These are phyloP conservation scores for Vireo altiloquus DNA, from an alignment of 2,113 vertebrate genomes.

Conservation along the genomic window DNA sequence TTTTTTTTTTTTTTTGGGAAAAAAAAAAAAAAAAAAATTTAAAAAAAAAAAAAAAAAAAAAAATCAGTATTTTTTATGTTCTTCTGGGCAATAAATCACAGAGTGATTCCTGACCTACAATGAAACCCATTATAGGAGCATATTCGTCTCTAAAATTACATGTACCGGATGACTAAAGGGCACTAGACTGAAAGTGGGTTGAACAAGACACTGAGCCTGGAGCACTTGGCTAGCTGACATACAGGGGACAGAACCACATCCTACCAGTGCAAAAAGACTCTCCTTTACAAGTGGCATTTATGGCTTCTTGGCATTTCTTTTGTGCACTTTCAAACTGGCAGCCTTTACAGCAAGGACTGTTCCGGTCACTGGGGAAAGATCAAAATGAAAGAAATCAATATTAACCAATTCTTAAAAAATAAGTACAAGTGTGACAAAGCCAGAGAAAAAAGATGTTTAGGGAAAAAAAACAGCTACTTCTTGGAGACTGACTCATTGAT, in stretches of 20 bases:
- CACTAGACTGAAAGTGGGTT: not conserved
- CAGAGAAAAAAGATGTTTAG: not conserved
- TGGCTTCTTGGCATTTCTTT: constrained; percentile 91
- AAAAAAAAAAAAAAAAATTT: not conserved
- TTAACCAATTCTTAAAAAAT: not conserved
- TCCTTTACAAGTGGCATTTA: constrained; percentile 93
- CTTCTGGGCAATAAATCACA: not conserved
- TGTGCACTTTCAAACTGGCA: constrained; percentile 84
- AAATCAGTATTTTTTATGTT: not conserved
- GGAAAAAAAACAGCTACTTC: not conserved
- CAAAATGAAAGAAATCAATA: not conserved
- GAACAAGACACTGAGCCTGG: not conserved
- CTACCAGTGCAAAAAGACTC: constrained; percentile 90
- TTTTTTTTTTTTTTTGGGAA: not conserved
- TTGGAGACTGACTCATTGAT: not conserved
- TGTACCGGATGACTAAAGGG: not conserved
- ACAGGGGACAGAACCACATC: not conserved
- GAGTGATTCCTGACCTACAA: not conserved
- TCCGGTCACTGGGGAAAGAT: constrained; percentile 84
- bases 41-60: not conserved
- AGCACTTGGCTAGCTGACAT: not conserved
- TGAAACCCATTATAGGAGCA: not conserved
- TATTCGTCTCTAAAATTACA: not conserved
- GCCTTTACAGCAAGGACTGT: constrained; percentile 91
- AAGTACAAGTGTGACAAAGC: not conserved